Evolutionary conservation across 2,888 invertebrate species (phyloP).

Genomic region (Elgonia sp.): DNA sequence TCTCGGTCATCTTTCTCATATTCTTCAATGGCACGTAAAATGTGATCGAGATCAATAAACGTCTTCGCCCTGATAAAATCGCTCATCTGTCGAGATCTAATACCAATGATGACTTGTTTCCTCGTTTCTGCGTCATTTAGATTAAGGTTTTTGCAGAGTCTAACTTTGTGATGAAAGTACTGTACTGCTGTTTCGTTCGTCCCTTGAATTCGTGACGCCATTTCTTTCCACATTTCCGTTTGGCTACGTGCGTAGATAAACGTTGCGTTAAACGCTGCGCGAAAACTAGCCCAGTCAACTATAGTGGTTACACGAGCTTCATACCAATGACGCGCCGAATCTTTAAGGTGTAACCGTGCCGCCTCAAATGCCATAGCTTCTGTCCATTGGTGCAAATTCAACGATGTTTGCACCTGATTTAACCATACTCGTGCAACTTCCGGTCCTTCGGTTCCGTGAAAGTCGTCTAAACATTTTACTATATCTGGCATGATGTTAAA

Average conservation of each 20-base stretch:
- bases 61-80: slow-evolving; percentile 46
- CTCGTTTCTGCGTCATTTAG: background rate
- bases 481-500: background rate
- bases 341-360: slow-evolving; percentile 2
- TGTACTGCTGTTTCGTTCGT: slow-evolving; percentile 12
- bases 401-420: background rate
- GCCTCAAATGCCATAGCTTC: slow-evolving; percentile 6
- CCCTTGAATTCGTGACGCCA: slow-evolving; percentile 25
- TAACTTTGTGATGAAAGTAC: slow-evolving; percentile 45
- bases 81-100: slow-evolving; percentile 22
- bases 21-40: slow-evolving; percentile 29
- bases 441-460: background rate
- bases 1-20: slow-evolving; percentile 35
- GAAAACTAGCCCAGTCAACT: too few species aligned
- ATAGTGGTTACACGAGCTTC: too few species aligned
- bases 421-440: slow-evolving; percentile 4
- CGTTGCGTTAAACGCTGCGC: background rate
- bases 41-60: slow-evolving; percentile 26
- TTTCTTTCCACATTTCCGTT: slow-evolving; percentile 33
- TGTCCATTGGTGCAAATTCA: slow-evolving; percentile 7
- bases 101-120: slow-evolving; percentile 14
- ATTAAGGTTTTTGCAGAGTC: slow-evolving; percentile 5
- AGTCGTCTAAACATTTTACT: background rate
- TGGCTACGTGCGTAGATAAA: slow-evolving; percentile 11
- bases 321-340: background rate